Conservation (phyloP, 2,797 vertebrate genomes). For the Eulemur coronatus region DNA sequence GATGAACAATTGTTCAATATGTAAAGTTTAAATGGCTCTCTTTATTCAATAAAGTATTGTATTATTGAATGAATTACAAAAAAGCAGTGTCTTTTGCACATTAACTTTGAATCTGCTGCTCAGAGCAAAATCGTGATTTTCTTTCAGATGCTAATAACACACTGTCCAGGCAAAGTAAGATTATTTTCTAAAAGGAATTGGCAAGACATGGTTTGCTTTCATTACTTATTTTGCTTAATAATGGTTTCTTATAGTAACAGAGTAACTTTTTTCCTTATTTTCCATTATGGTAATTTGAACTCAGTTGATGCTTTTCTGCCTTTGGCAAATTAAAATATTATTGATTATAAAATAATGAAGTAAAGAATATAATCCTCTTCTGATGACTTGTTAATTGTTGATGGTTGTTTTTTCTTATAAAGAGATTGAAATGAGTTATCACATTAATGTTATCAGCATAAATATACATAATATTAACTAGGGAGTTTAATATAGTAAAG, state of each 20-base stretch:
- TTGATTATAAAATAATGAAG: constrained; percentile 30
- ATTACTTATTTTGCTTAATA: constrained; percentile 68
- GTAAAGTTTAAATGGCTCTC: constrained; percentile 80
- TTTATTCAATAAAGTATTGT: constrained; percentile 78
- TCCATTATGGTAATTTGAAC: constrained; percentile 43
- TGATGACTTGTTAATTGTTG: neutral
- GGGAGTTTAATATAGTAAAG: neutral
- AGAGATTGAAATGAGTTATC: neutral
- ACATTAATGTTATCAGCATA: neutral
- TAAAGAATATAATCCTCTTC: neutral
- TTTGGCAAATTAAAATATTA: constrained; percentile 43
- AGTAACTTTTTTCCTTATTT: constrained; percentile 26
- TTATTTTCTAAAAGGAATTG: constrained; percentile 63
- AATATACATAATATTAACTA: neutral
- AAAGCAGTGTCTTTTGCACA: constrained; percentile 78
- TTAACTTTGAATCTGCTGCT: constrained; percentile 82
- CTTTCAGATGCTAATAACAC: constrained; percentile 82
- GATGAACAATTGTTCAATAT: constrained; percentile 80
- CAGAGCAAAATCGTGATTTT: constrained; percentile 79
- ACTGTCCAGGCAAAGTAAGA: constrained; percentile 50
- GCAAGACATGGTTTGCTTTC: constrained; percentile 59
- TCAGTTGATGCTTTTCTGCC: neutral
- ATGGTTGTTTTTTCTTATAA: neutral
- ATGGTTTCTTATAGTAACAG: constrained; percentile 28
- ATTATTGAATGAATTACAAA: constrained; percentile 80